Evolutionary conservation across 2,888 invertebrate species (phyloP), one percentile per base, ranked within the genome.

Genomic region (Heliconius cydno): DNA sequence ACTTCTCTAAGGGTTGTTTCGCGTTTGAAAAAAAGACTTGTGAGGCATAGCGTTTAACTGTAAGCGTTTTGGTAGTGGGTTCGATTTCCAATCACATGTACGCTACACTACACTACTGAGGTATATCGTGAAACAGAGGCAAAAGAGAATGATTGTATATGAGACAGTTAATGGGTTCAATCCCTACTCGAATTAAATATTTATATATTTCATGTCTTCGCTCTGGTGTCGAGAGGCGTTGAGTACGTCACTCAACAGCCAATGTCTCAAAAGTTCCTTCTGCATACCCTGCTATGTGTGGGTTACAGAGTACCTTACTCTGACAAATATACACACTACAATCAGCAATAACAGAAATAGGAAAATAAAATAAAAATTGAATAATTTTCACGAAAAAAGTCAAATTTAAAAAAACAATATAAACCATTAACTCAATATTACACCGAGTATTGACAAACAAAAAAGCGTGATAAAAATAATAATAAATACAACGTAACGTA

Each of bases 401-500:
- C 3, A n/a, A 38, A 34, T 38, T 67, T 34, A 34, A 34, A 34
- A 70, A 38, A 68, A n/a, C n/a, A n/a, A n/a, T 7, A 7, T 68
- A 25, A 65, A 22, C 72, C 72, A 72, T 72, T 57, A 41, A 13
- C 13, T 63, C 25, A 65, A 13, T n/a, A 60, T 13, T 10, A 63
- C 1, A 63, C n/a, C n/a, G n/a, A 25, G 12, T 75, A 75, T 65
- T 63, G 41, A 75, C 74, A 75, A 75, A 75, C 65, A 25, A 38
- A 73, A 60, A 73, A 73, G n/a, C 72, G 57, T 60, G 34, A 57
- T 60, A 57, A 52, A 72, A 57, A 72, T 72, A 71, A 52, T 52
- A 34, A 34, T 63, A 28, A 34, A 34, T 28, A 28, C 63, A 65
- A 68, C 68, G 7, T 68, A 57, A 73, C 72, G 72, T 73, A 73